These are phyloP conservation scores for Spea hammondii DNA, from an alignment of 2,797 vertebrate genomes.

Conservation along the genomic window DNA sequence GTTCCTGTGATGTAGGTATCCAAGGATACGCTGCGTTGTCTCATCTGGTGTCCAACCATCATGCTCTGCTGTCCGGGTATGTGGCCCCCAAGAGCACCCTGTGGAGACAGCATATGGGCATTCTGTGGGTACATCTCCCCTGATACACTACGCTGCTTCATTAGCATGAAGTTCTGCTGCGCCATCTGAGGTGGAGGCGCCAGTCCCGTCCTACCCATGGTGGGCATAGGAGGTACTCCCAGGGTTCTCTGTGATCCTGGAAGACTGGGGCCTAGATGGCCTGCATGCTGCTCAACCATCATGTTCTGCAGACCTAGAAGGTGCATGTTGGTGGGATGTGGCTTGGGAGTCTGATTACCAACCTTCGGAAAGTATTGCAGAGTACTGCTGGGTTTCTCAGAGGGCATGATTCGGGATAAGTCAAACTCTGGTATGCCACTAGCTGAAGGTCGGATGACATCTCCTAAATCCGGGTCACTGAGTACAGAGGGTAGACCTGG, in stretches of 20 bases:
- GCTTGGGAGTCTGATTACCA: constrained; percentile 73
- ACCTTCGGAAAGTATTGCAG: constrained; percentile 97
- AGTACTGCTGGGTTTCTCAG: constrained; percentile 97
- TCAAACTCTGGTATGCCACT: constrained; percentile 96
- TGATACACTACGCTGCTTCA: constrained; percentile 90
- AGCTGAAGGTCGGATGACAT: constrained; percentile 90
- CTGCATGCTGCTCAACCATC: constrained; percentile 87
- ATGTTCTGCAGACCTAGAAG: constrained; percentile 97
- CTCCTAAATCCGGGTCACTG: constrained; percentile 89
- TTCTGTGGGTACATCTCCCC: constrained; percentile 88
- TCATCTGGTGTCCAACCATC: constrained; percentile 88
- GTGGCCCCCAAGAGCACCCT: constrained; percentile 87
- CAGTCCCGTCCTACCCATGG: constrained; percentile 93
- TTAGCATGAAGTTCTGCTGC: constrained; percentile 97
- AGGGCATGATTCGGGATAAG: constrained; percentile 95
- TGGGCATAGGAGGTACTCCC: constrained; percentile 79
- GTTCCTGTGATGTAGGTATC: constrained; percentile 85
- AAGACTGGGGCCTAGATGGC: constrained; percentile 79
- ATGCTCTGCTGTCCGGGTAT: constrained; percentile 86
- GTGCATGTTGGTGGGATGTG: constrained; percentile 83
- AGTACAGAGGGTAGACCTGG: constrained; percentile 72
- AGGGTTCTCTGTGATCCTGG: constrained; percentile 85
- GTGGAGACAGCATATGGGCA: constrained; percentile 85
- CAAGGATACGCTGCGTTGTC: constrained; percentile 92
- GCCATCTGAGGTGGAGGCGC: constrained; percentile 83